Evolutionary conservation across 2,888 invertebrate genomes (phyloP).

Genomic region (Microctonus hyperodae): DNA sequence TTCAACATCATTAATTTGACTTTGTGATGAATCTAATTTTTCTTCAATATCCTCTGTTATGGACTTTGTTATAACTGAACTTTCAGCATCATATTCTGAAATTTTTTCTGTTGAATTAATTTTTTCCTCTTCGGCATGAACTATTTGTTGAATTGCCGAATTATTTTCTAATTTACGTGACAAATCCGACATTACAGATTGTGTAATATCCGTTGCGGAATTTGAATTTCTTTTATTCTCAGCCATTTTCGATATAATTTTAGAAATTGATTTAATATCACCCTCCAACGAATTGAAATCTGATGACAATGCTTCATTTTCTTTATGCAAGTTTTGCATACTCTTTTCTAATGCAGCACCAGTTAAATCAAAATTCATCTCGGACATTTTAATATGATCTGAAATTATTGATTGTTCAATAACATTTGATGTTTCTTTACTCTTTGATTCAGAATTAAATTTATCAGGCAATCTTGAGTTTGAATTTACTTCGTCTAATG

Average conservation of each 20-base stretch:
- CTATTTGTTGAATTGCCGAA: constrained; percentile 12
- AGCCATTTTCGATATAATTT: constrained; percentile 44
- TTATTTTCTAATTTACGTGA: background rate
- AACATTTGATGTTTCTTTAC: constrained; percentile 54
- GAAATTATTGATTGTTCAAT: constrained; percentile 57
- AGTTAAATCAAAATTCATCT: constrained; percentile 34
- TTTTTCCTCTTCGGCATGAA: background rate
- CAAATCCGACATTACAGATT: background rate
- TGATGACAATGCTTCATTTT: constrained; percentile 45
- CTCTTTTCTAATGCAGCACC: constrained; percentile 42
- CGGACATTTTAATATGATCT: constrained; percentile 45
- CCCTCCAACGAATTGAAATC: constrained; percentile 44
- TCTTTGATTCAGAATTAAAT: constrained; percentile 54
- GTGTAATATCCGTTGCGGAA: constrained; percentile 11
- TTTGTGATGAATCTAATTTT: background rate
- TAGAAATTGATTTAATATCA: constrained; percentile 47
- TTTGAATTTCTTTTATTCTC: constrained; percentile 38
- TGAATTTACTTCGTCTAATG: background rate
- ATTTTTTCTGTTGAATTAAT: background rate
- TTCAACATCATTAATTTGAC: background rate
- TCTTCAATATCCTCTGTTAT: constrained; percentile 26
- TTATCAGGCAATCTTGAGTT: constrained; percentile 38
- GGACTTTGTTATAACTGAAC: background rate
- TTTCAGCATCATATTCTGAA: background rate
- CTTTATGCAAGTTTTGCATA: constrained; percentile 43